Conservation (phyloP, 2,888 invertebrate genomes). For the Fabriciana adippe region DNA sequence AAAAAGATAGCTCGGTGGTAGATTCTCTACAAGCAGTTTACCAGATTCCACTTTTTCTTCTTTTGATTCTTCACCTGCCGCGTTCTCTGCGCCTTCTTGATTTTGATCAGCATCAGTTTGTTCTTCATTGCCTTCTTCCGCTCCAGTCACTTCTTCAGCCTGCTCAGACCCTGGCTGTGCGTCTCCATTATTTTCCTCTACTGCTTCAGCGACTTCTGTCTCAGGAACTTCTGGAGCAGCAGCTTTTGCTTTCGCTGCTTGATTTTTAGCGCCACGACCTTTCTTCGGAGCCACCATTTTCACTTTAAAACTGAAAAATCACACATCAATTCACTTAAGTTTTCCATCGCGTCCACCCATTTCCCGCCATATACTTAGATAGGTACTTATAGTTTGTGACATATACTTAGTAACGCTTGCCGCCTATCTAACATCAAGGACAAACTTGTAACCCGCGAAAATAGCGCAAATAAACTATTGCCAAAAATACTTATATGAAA, state of each 20-base stretch:
- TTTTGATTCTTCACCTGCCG: slow-evolving; percentile 61
- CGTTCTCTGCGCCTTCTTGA: slow-evolving; percentile 54
- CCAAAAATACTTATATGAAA: not conserved
- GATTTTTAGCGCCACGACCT: slow-evolving; percentile 73
- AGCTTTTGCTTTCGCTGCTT: slow-evolving; percentile 65
- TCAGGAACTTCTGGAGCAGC: slow-evolving; percentile 36
- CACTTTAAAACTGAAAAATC: slow-evolving; percentile 38
- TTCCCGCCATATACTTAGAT: slow-evolving; percentile 63
- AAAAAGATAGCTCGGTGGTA: slow-evolving; percentile 73
- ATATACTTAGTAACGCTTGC: slow-evolving; percentile 49
- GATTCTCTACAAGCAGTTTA: slow-evolving; percentile 76
- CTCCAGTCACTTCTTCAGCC: slow-evolving; percentile 48
- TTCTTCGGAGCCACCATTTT: slow-evolving; percentile 76
- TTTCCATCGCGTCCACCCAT: slow-evolving; percentile 40
- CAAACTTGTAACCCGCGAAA: slow-evolving; percentile 58
- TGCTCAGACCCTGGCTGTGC: slow-evolving; percentile 50
- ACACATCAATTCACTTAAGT: slow-evolving; percentile 5
- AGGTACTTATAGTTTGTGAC: slow-evolving; percentile 35
- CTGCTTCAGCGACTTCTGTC: slow-evolving; percentile 43
- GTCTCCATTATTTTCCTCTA: slow-evolving; percentile 69
- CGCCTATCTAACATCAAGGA: slow-evolving; percentile 70
- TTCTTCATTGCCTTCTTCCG: slow-evolving; percentile 46
- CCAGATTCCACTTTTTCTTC: slow-evolving; percentile 77
- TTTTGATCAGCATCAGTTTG: slow-evolving; percentile 45
- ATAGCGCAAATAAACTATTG: slow-evolving; percentile 40